A percentile compares a stretch with the other conserved stretches of the same genome.
Evolutionary conservation across 2,113 vertebrate species (phyloP).

Genomic region (Chlorodrepanis virens): DNA sequence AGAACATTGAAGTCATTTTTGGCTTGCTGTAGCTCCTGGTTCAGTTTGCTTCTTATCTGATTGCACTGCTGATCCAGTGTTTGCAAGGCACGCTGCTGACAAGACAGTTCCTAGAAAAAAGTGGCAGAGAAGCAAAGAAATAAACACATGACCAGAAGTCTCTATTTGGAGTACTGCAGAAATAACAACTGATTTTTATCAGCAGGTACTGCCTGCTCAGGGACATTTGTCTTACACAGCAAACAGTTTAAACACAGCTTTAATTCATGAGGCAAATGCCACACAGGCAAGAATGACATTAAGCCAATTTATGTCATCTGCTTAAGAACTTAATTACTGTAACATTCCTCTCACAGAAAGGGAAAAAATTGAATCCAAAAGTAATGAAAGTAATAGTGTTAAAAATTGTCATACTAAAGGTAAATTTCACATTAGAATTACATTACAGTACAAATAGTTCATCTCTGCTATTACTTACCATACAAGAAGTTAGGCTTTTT

Average conservation of each 20-base stretch:
- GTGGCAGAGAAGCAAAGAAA: background rate
- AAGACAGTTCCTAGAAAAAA: conserved; percentile 77
- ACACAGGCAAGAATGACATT: background rate
- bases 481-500: background rate
- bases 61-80: conserved; percentile 79
- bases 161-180: background rate
- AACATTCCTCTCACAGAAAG: background rate
- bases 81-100: conserved; percentile 79
- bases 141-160: background rate
- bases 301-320: background rate
- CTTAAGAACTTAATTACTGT: background rate
- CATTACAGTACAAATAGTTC: background rate
- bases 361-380: background rate
- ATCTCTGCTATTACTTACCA: background rate
- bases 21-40: conserved; percentile 85
- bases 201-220: background rate
- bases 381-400: background rate
- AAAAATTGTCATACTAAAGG: background rate
- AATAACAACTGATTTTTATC: background rate
- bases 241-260: background rate
- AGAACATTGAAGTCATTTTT: conserved; percentile 76
- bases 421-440: background rate
- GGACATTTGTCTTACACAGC: background rate
- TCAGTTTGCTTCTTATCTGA: conserved; percentile 78
- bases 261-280: background rate